Percentiles rank a stretch among this genome's conserved stretches.
phyloP scores from a whole-genome alignment of 2,888 invertebrate species.

The Lochmaea crataegi region DNA sequence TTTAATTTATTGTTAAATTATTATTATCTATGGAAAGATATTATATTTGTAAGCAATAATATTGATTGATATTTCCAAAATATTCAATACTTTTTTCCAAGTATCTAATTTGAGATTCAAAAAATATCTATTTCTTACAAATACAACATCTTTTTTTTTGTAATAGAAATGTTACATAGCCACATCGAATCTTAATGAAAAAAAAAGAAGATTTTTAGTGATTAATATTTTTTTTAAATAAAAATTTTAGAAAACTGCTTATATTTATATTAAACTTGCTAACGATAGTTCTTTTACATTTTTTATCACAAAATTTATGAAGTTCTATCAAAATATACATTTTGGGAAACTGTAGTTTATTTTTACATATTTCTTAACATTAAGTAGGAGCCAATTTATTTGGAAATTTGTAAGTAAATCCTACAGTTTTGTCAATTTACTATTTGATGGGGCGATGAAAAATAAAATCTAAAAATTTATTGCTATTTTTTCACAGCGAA shows the following conservation, averaged over 20 bases:
- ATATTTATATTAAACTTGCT: slow-evolving; percentile 10
- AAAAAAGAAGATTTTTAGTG: slow-evolving; percentile 6
- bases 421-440: not conserved
- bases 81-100: slow-evolving; percentile 41
- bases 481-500: not conserved
- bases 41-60: slow-evolving; percentile 11
- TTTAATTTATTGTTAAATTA: slow-evolving; percentile 43
- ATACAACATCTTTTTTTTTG: not conserved
- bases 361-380: too few relatives aligned
- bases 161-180: slow-evolving; percentile 8
- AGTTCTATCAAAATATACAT: not conserved
- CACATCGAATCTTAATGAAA: slow-evolving; percentile 25
- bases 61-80: too few relatives aligned
- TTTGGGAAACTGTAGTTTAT: too few relatives aligned
- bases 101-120: slow-evolving; percentile 38
- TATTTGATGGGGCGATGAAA: not conserved
- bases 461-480: not conserved
- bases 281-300: not conserved
- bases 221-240: not conserved
- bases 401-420: not conserved
- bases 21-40: slow-evolving; percentile 16
- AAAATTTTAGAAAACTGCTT: slow-evolving; percentile 25
- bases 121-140: not conserved
- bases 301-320: not conserved
- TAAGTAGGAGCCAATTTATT: not conserved